A percentile compares a stretch with the other conserved stretches of the same genome.
Conservation (phyloP, 2,888 invertebrate genomes). For the Lysandra bellargus region DNA sequence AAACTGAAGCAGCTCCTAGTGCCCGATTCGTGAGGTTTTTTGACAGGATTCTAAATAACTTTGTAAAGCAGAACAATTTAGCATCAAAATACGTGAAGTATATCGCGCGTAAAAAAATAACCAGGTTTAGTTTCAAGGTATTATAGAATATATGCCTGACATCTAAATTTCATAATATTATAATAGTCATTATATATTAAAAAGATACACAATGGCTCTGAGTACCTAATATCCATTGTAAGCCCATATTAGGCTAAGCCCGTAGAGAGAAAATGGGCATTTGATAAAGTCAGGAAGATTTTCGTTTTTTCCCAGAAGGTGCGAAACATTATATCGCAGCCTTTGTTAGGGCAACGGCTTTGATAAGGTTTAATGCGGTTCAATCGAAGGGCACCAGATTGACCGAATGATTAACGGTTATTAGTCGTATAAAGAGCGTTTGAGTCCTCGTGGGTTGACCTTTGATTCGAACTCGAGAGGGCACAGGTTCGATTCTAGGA, state of each 20-base stretch:
- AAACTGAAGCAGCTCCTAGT: too few species aligned
- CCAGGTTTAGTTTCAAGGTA: too few species aligned
- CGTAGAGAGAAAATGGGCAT: neutral
- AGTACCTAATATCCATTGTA: neutral
- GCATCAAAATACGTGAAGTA: too few species aligned
- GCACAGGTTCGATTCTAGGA: neutral
- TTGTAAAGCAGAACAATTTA: too few species aligned
- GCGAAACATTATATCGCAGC: neutral
- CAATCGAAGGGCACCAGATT: neutral
- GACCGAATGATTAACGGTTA: neutral
- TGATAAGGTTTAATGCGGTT: constrained; percentile 18
- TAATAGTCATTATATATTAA: neutral
- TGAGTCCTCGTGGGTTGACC: neutral
- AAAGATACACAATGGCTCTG: neutral
- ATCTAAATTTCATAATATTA: too few species aligned
- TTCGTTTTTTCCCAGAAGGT: constrained; percentile 4
- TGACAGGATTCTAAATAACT: too few species aligned
- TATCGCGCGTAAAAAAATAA: too few species aligned
- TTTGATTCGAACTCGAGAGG: neutral
- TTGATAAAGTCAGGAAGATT: neutral
- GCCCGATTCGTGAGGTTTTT: too few species aligned
- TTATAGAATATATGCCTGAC: too few species aligned
- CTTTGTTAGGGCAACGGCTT: neutral
- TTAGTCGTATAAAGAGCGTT: neutral
- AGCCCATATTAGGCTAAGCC: neutral